Conservation (phyloP, 2,113 vertebrate genomes). For the Tachysurus vachellii region DNA sequence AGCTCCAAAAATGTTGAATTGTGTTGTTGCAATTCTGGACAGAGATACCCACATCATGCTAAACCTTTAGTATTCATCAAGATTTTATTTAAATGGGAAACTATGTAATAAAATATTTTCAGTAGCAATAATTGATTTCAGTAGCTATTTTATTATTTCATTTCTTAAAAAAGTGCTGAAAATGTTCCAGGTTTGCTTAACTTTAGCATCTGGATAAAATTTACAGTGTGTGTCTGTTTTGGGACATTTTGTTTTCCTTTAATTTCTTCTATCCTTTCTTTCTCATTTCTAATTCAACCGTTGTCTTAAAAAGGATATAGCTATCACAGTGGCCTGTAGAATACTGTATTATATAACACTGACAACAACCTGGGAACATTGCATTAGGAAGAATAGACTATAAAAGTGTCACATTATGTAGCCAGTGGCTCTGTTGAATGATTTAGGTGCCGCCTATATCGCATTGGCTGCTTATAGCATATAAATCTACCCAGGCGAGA, state of each 20-base stretch:
- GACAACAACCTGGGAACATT: background rate
- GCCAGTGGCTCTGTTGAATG: background rate
- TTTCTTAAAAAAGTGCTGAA: background rate
- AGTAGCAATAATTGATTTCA: background rate
- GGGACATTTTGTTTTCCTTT: background rate
- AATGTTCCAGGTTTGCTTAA: background rate
- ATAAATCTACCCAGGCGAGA: background rate
- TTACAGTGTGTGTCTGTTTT: background rate
- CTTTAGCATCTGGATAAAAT: background rate
- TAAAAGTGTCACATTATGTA: background rate
- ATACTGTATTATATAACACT: background rate
- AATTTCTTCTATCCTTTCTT: background rate
- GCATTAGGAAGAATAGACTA: conserved; percentile 15
- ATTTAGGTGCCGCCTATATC: background rate
- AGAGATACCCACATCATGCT: background rate
- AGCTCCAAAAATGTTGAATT: background rate
- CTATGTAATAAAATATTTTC: background rate
- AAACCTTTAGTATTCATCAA: background rate
- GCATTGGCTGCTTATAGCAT: background rate
- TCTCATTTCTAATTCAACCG: background rate
- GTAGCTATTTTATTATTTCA: background rate
- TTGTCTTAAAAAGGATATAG: background rate
- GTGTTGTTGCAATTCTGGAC: background rate
- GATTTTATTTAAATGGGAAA: background rate
- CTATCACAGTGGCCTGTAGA: background rate